Evolutionary conservation across 1,140 invertebrate genomes (phyloP).

Genomic region (Rhagoletis zephyria): DNA sequence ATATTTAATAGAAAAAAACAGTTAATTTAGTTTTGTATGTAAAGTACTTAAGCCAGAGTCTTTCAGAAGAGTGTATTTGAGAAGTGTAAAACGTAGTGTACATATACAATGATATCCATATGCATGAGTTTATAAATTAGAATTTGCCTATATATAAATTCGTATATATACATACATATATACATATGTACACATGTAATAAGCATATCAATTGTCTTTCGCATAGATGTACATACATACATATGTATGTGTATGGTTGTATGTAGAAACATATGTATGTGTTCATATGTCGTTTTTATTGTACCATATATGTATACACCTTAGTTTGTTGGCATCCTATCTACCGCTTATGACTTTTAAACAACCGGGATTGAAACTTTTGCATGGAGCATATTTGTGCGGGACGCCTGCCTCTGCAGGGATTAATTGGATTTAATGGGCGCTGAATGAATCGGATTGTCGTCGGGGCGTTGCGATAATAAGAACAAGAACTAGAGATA

Average conservation of each 20-base stretch:
- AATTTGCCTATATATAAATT: background rate
- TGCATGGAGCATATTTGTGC: conserved; percentile 22
- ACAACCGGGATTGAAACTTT: background rate
- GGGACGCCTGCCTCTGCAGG: conserved; percentile 3
- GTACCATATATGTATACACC: background rate
- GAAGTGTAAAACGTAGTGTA: too few species aligned
- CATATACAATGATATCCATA: background rate
- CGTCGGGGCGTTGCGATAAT: conserved; percentile 22
- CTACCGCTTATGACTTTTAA: background rate
- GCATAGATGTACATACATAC: background rate
- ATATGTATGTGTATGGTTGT: background rate
- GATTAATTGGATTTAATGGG: conserved; percentile 48
- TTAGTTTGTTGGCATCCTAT: too few species aligned
- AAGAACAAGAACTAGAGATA: background rate
- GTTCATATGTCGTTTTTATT: background rate
- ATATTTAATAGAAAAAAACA: too few species aligned
- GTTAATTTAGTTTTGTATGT: too few species aligned
- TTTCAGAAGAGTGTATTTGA: too few species aligned
- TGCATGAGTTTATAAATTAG: too few species aligned
- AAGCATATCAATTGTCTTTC: background rate
- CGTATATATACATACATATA: background rate
- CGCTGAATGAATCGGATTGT: conserved; percentile 48
- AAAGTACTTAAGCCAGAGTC: too few species aligned
- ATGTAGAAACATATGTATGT: background rate
- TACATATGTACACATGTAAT: background rate